Conservation (phyloP, 2,113 vertebrate genomes). For the Muntiacus reevesi region DNA sequence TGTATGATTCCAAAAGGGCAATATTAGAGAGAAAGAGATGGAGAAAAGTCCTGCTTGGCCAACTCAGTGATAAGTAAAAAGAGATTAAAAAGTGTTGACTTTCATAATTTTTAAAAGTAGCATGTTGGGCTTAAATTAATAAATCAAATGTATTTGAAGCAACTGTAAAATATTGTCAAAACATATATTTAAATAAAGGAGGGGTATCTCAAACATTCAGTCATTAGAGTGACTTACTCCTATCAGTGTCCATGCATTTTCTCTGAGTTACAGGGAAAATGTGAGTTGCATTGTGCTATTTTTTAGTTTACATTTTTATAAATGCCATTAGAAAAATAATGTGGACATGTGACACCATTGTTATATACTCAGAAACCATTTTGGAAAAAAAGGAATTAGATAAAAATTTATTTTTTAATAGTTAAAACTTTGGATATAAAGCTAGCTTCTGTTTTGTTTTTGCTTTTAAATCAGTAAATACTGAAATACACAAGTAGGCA, state of each 20-base stretch:
- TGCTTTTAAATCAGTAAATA: not conserved
- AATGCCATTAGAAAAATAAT: slow-evolving; percentile 21
- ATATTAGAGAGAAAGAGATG: not conserved
- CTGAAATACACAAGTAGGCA: not conserved
- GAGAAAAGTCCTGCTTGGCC: not conserved
- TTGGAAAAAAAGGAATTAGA: not conserved
- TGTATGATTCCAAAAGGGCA: not conserved
- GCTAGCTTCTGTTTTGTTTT: not conserved
- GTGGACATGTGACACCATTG: not conserved
- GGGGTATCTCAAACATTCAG: slow-evolving; percentile 15
- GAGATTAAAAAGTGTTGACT: not conserved
- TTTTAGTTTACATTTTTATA: slow-evolving; percentile 43
- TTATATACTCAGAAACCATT: not conserved
- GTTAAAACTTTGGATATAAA: not conserved
- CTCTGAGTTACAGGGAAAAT: slow-evolving; percentile 39
- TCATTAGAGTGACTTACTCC: not conserved
- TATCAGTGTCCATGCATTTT: slow-evolving; percentile 4
- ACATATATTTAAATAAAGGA: not conserved
- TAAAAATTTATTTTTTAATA: not conserved
- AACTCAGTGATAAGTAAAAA: not conserved
- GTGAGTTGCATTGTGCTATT: not conserved
- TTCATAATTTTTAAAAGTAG: not conserved
- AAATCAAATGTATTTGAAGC: not conserved
- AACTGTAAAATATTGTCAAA: slow-evolving; percentile 16
- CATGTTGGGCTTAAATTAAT: not conserved